phyloP scores from a whole-genome alignment of 2,797 vertebrate genomes.

The Halcyon chelicuti region DNA sequence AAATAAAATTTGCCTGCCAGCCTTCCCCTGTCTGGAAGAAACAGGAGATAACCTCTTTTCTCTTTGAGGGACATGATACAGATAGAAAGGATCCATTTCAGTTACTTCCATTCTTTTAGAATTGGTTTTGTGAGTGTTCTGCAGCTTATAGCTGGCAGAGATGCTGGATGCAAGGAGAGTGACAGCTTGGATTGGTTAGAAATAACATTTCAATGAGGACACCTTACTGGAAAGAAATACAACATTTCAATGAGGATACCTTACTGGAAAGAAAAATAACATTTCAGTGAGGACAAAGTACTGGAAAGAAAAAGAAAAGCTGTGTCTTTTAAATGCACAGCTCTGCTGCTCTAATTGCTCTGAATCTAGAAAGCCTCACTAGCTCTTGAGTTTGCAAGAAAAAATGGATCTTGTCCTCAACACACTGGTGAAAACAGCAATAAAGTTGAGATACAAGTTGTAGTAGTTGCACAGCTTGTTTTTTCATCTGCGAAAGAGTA shows the following conservation, averaged over 20 bases:
- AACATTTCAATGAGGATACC: background rate
- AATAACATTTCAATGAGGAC: background rate
- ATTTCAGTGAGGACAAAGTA: background rate
- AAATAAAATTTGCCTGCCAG: slow-evolving; percentile 21
- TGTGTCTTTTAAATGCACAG: background rate
- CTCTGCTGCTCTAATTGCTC: background rate
- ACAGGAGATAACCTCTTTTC: background rate
- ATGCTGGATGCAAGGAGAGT: fast-evolving
- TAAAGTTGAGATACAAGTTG: background rate
- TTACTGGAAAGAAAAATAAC: background rate
- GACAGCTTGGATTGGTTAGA: background rate
- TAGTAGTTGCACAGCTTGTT: background rate
- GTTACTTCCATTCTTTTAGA: background rate
- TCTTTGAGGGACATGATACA: background rate
- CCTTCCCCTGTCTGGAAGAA: background rate
- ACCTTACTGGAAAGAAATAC: background rate
- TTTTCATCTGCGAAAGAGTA: background rate
- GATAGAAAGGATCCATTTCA: background rate
- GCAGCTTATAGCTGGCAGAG: background rate
- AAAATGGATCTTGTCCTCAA: background rate
- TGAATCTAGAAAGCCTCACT: background rate
- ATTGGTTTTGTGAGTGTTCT: background rate
- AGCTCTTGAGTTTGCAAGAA: background rate
- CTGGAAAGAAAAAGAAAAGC: background rate
- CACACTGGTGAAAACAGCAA: background rate